Percentiles rank a stretch among this genome's conserved stretches.
Conservation (phyloP, 1,140 invertebrate species). For the Neoseiulus cucumeris region DNA sequence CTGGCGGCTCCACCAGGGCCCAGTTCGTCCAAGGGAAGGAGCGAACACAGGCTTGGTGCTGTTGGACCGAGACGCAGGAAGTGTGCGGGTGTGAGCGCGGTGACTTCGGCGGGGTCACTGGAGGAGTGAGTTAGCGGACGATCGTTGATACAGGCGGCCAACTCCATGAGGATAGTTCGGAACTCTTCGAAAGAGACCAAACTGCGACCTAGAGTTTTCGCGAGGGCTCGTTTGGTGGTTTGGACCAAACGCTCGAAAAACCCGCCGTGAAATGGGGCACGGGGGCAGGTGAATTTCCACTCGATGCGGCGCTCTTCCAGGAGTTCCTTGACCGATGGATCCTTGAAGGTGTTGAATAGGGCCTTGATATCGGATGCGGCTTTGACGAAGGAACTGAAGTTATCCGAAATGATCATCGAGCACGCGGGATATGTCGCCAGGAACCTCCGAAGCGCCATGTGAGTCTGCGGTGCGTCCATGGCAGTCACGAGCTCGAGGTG, state of each 20-base stretch:
- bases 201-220: background rate
- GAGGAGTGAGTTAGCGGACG: constrained; percentile 20
- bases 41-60: no score
- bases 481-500: background rate
- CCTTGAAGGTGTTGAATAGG: background rate
- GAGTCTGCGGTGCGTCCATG: background rate
- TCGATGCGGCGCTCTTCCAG: no score
- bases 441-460: background rate
- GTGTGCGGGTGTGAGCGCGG: constrained; percentile 21
- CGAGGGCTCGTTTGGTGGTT: background rate
- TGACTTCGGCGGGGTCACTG: constrained; percentile 19
- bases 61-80: no score
- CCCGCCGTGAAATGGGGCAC: background rate
- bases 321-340: background rate
- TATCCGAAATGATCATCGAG: constrained; percentile 1
- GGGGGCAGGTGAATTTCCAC: constrained; percentile 8
- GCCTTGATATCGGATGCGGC: background rate
- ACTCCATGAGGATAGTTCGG: constrained; percentile 17
- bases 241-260: background rate
- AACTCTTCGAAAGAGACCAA: constrained; percentile 9
- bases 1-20: no score
- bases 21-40: no score
- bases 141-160: constrained; percentile 19
- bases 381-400: constrained; percentile 6
- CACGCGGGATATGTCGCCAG: background rate